phyloP scores from a whole-genome alignment of 2,888 invertebrate species.

The Frankliniella fusca region DNA sequence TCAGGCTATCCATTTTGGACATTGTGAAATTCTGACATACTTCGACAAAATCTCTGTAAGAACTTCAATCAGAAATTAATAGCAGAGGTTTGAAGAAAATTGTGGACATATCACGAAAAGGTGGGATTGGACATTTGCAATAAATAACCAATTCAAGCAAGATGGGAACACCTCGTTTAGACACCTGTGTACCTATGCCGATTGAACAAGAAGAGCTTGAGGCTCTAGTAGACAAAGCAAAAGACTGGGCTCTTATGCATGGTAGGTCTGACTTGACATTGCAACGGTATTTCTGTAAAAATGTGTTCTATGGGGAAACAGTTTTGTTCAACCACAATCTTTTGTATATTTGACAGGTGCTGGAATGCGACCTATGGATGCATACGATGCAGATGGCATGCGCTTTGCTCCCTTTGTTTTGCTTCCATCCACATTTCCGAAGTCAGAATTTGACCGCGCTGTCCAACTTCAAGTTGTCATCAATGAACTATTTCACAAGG shows the following conservation, averaged over 20 bases:
- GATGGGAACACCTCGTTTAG: not conserved
- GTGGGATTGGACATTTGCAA: not conserved
- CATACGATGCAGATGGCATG: slow-evolving; percentile 63
- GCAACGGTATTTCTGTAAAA: not conserved
- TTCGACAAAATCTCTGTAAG: not conserved
- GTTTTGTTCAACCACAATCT: not conserved
- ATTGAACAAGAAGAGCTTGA: slow-evolving; percentile 59
- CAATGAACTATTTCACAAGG: slow-evolving; percentile 77
- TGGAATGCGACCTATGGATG: slow-evolving; percentile 67
- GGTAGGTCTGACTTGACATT: slow-evolving; percentile 46
- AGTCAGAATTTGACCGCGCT: slow-evolving; percentile 69
- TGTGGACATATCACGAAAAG: not conserved
- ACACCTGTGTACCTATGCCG: slow-evolving; percentile 49
- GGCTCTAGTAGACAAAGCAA: slow-evolving; percentile 66
- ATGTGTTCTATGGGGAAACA: not conserved
- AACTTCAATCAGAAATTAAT: not conserved
- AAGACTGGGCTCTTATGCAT: slow-evolving; percentile 82
- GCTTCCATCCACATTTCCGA: slow-evolving; percentile 74
- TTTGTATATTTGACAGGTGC: slow-evolving; percentile 51
- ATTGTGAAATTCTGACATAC: not conserved
- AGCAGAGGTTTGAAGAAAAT: not conserved
- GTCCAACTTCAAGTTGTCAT: slow-evolving; percentile 67
- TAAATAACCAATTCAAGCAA: not conserved
- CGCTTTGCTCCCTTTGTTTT: slow-evolving; percentile 76
- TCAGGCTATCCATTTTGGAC: not conserved